Evolutionary conservation across 2,797 vertebrate genomes (phyloP), one percentile per base, ranked within the genome.

Genomic region (Zenarchopterus dispar): DNA sequence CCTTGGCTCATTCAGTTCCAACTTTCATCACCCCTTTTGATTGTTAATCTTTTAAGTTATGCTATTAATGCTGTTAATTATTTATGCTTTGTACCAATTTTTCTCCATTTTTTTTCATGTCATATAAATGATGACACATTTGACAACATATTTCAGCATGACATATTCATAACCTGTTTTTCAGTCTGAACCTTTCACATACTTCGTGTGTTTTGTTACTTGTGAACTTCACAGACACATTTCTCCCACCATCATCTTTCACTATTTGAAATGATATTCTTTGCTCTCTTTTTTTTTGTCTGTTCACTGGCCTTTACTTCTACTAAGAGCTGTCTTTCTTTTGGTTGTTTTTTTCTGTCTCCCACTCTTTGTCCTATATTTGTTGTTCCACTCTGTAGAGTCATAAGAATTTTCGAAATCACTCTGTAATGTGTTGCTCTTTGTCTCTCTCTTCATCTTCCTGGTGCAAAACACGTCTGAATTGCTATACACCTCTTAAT

Each of bases 401-500:
- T 69, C 42, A 36, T 19, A 69, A 59, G 61, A 41, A 75, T 49
- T 78, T 70, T 74, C 23, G 48, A 84, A 62, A 86, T 89, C 75
- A 88, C 84, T 79, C 82, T 93, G 62, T 96, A 95, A 96, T 89
- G 23, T 86, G 56, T 89, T 66, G 45, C 66, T 84, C 53, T 82
- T 51, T 82, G 19, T 93, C 89, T 92, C 49, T 87, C 70, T 94
- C 87, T 92, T 79, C 78, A 80, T 92, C 57, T 73, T 92, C 82
- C 89, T 75, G 84, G 90, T 92, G 88, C 88, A 76, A 84, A 81
- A 92, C 82, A 92, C 92, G 92, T 93, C 90, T 93, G 93, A 92
- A 84, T 94, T 93, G 89, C 92, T 94, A 92, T 91, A 88, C 91
- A 62, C 89, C 89, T 93, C 92, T 94, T 95, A 92, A 92, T 92